Conservation (phyloP, 2,797 vertebrate species). For the Pangasius larnaudii region DNA sequence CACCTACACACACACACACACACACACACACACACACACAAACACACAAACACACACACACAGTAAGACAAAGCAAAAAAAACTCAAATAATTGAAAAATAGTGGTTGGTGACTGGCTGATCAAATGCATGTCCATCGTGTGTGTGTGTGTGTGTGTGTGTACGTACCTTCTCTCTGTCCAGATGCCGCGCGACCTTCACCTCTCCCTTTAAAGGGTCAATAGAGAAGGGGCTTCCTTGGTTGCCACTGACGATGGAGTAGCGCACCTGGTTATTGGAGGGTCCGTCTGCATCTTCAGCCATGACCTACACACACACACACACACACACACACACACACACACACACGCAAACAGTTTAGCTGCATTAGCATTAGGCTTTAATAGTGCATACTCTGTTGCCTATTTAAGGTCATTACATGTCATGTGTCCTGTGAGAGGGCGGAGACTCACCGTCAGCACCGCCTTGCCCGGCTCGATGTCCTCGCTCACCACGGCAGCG, state of each 20-base stretch:
- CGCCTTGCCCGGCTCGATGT: constrained; percentile 84
- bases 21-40: constrained; percentile 30
- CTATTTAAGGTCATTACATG: neutral
- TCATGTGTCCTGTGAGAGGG: neutral
- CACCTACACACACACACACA: constrained; percentile 74
- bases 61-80: neutral
- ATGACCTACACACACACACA: constrained; percentile 79
- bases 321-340: constrained; percentile 58
- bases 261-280: constrained; percentile 83
- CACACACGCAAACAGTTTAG: constrained; percentile 50
- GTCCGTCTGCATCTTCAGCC: constrained; percentile 93
- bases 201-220: constrained; percentile 88
- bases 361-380: neutral
- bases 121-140: neutral
- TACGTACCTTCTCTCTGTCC: constrained; percentile 90
- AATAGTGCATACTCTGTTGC: too few species aligned
- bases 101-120: neutral
- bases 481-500: constrained; percentile 90
- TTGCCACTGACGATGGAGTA: constrained; percentile 91
- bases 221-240: constrained; percentile 90
- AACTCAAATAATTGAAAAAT: neutral
- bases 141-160: neutral
- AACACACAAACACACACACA: constrained; percentile 36
- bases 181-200: constrained; percentile 90
- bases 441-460: constrained; percentile 79